A percentile compares a stretch with the other conserved stretches of the same genome.
Conservation (phyloP, 2,113 vertebrate species). For the Pterocles burchelli region DNA sequence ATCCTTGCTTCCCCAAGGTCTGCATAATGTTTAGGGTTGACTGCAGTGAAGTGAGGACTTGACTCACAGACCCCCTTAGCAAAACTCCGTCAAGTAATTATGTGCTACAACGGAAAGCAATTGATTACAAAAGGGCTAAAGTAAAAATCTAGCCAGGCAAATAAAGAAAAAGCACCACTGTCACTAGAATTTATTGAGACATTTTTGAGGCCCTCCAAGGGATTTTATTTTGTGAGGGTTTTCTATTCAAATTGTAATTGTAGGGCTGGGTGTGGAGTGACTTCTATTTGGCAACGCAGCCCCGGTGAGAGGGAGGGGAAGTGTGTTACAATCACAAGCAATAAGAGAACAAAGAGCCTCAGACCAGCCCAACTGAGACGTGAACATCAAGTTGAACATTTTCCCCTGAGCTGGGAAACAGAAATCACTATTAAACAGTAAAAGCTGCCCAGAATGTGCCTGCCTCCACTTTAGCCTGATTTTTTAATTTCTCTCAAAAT, state of each 20-base stretch:
- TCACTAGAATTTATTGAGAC: constrained; percentile 1
- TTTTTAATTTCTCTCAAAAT: background rate
- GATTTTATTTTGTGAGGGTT: background rate
- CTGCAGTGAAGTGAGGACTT: background rate
- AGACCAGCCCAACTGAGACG: background rate
- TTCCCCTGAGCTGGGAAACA: background rate
- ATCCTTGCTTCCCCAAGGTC: background rate
- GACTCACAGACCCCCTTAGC: background rate
- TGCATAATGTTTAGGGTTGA: background rate
- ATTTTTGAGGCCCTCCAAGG: background rate
- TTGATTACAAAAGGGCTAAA: background rate
- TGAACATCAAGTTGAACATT: background rate
- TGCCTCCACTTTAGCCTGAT: background rate
- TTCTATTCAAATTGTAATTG: constrained; percentile 15
- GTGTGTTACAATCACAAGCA: constrained; percentile 32
- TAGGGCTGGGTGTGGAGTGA: constrained; percentile 31
- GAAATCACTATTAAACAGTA: background rate
- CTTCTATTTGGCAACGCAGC: background rate
- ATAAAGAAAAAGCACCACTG: background rate
- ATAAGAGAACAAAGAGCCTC: constrained; percentile 11
- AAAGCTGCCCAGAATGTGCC: background rate
- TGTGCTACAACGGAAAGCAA: background rate
- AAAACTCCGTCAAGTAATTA: background rate
- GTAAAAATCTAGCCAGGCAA: background rate
- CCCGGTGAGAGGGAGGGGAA: background rate